Evolutionary conservation across 2,113 vertebrate species (phyloP), one percentile per base, ranked within the genome.

Genomic region (Ceuthmochares aereus): DNA sequence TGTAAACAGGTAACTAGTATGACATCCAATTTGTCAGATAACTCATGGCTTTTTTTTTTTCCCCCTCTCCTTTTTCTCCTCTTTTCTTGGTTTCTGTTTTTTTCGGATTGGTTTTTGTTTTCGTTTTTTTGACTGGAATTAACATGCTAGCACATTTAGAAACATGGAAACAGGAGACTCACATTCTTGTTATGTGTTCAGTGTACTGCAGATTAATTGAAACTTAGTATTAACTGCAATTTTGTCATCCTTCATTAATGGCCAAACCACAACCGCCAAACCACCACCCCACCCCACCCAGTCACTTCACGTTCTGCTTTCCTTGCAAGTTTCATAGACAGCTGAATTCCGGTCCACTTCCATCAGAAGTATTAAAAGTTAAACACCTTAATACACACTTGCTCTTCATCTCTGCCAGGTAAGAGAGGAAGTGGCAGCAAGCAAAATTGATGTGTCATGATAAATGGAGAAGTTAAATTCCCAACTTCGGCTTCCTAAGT

Each of bases 201-300:
- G 25, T 10, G 3, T 67, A 95, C 2, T 36, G 26, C 23, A 68
- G 52, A 85, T 56, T 74, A 84, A 93, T 2, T 60, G 32, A 73
- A 81, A 75, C 11, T 45, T 30, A 17, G 18, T 55, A 94, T 29
- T 66, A 80, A 11, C 2, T 1, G 29, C 47, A 63, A 23, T 70
- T 75, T 42, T 84, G 74, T 22, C 26, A 74, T 13, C 9, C 12
- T 64, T 77, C 25, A 40, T 72, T 43, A 83, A 85, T 12, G 64
- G 47, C 21, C 47, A 23, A 49, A 47, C 47, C 47, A 47, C 47
- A n/a, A n/a, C n/a, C 43, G 7, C 12, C n/a, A n/a, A n/a, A 12
- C 20, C 5, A 22, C 20, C 6, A 6, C 18, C 12, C 2, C 4
- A 5, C 3, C 3, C 9, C 22, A 1, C 14, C 20, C 45, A 67